A percentile compares a stretch with the other conserved stretches of the same genome.
Evolutionary conservation across 2,113 vertebrate species (phyloP).

Genomic region (Panurus biarmicus): DNA sequence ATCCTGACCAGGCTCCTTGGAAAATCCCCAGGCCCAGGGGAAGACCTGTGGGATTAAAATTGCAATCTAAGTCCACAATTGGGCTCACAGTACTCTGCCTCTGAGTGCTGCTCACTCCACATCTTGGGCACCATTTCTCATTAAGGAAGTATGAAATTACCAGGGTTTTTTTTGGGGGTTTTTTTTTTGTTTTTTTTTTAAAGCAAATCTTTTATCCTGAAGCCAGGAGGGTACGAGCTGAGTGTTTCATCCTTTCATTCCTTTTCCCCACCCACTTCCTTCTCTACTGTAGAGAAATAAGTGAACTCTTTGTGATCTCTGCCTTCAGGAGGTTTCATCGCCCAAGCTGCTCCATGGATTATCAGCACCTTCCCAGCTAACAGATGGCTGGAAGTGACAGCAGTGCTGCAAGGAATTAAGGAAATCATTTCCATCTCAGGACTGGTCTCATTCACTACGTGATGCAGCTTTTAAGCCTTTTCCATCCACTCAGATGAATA

Average conservation of each 20-base stretch:
- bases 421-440: background rate
- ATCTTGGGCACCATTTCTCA: background rate
- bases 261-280: conserved; percentile 39
- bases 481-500: background rate
- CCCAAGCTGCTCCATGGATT: background rate
- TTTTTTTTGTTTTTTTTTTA: background rate
- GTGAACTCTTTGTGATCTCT: conserved; percentile 37
- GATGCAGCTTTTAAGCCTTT: background rate
- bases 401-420: background rate
- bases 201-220: background rate
- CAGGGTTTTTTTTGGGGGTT: background rate
- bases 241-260: conserved; percentile 11
- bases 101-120: background rate
- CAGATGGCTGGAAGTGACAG: conserved; percentile 33
- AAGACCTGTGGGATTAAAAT: background rate
- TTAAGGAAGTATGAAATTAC: background rate
- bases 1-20: background rate
- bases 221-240: background rate
- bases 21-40: background rate
- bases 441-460: background rate
- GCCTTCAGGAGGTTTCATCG: background rate
- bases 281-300: background rate
- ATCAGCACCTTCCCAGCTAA: background rate
- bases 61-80: accelerated
- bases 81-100: background rate